Evolutionary conservation across 2,797 vertebrate genomes (phyloP).

Genomic region (Alcedo quadribrachys): DNA sequence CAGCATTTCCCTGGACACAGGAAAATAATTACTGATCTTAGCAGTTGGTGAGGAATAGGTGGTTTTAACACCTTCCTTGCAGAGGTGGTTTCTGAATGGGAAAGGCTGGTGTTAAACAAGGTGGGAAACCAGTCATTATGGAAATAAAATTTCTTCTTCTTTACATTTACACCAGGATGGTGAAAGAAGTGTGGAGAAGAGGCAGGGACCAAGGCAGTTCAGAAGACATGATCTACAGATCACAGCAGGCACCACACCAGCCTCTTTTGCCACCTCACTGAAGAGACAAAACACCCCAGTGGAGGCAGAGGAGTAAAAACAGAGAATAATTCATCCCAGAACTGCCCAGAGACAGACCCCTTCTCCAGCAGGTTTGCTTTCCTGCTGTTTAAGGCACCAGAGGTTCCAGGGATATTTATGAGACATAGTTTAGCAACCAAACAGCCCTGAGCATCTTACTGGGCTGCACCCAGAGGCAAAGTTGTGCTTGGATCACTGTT

Average conservation of each 20-base stretch:
- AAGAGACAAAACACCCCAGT: neutral
- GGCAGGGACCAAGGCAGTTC: neutral
- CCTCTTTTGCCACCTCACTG: neutral
- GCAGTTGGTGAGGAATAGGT: neutral
- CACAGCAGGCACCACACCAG: neutral
- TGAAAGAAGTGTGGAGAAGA: neutral
- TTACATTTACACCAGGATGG: neutral
- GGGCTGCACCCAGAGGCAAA: neutral
- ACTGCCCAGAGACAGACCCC: neutral
- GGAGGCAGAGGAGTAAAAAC: neutral
- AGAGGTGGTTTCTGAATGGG: neutral
- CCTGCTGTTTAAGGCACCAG: neutral
- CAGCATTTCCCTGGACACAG: neutral
- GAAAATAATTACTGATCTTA: neutral
- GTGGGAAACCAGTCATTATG: neutral
- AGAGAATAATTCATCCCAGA: neutral
- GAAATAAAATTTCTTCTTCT: neutral
- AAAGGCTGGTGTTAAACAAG: neutral
- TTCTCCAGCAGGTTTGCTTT: neutral
- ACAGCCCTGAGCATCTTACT: neutral
- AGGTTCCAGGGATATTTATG: neutral
- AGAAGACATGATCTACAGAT: neutral
- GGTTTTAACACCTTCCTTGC: neutral
- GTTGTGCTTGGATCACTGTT: neutral
- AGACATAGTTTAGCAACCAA: neutral